Evolutionary conservation across 2,113 vertebrate species (phyloP).

Genomic region (Periophthalmus modestus): DNA sequence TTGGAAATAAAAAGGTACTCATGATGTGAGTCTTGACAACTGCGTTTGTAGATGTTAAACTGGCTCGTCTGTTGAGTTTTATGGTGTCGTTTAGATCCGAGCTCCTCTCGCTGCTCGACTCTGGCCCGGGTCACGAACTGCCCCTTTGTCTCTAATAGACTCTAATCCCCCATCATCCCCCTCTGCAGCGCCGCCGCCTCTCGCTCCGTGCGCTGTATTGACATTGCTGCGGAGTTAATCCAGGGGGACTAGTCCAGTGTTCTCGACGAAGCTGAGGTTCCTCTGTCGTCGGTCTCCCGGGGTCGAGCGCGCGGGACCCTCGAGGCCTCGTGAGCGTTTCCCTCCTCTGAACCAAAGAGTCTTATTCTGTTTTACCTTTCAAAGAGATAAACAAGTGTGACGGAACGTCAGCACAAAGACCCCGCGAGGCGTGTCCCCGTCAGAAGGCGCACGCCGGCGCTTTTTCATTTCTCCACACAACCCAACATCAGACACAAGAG

Average conservation of each 20-base stretch:
- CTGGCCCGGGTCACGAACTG: not conserved
- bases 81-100: not conserved
- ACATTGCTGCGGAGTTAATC: slow-evolving; percentile 65
- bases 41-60: no score
- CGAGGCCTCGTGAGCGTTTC: not conserved
- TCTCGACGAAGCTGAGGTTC: slow-evolving; percentile 55
- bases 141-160: not conserved
- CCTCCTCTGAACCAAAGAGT: not conserved
- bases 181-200: slow-evolving; percentile 18
- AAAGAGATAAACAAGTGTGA: not conserved
- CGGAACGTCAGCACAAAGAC: not conserved
- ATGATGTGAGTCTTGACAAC: no score
- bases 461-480: not conserved
- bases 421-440: not conserved
- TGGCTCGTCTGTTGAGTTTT: not conserved
- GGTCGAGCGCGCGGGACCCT: slow-evolving; percentile 12
- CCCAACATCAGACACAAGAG: not conserved
- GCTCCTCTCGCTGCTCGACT: not conserved
- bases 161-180: slow-evolving; percentile 18
- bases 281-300: slow-evolving; percentile 55
- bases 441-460: not conserved
- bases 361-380: not conserved
- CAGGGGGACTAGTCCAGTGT: slow-evolving; percentile 56
- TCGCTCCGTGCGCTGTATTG: slow-evolving; percentile 51
- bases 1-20: no score